Conservation (phyloP, 2,797 vertebrate genomes). For the Falco concolor region DNA sequence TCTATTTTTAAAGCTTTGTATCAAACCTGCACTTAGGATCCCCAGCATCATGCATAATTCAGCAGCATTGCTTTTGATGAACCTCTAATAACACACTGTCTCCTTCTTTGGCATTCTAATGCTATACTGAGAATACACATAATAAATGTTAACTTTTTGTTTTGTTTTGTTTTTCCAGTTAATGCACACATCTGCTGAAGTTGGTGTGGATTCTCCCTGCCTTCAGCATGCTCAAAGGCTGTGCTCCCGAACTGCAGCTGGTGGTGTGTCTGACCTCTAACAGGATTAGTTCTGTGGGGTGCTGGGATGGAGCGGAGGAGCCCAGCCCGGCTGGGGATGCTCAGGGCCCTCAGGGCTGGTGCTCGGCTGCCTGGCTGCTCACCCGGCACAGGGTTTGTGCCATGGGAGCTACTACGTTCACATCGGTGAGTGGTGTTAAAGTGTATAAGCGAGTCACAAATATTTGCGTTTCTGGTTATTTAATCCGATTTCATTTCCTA, state of each 20-base stretch:
- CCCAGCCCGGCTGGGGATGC: not conserved
- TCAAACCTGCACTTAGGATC: not conserved
- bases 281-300: fast-evolving
- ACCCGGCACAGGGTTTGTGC: not conserved
- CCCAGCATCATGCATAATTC: not conserved
- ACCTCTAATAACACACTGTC: not conserved
- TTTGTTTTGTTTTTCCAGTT: too few relatives aligned
- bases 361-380: not conserved
- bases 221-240: not conserved
- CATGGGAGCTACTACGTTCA: not conserved
- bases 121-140: not conserved
- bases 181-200: not conserved
- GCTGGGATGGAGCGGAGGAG: not conserved
- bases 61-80: not conserved
- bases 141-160: not conserved
- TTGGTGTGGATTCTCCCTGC: not conserved
- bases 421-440: not conserved
- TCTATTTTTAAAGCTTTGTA: not conserved
- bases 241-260: not conserved
- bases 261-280: not conserved
- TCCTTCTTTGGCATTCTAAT: not conserved
- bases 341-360: not conserved
- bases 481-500: not conserved
- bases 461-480: not conserved
- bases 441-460: not conserved